Evolutionary conservation across 35 echinoderm and acorn worm species (phyloP).

Genomic region (Diadema setosum): DNA sequence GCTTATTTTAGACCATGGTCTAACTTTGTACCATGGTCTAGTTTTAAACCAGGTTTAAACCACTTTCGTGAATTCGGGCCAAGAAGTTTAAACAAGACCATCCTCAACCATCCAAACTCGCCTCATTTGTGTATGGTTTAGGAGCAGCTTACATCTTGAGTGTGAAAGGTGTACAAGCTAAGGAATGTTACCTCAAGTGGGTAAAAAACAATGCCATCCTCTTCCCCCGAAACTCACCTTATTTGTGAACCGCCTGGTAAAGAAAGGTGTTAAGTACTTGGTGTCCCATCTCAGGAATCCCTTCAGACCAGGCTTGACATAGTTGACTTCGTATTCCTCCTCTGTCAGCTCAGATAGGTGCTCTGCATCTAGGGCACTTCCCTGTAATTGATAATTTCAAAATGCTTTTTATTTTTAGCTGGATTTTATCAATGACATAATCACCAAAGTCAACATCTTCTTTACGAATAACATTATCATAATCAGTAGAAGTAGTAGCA

Average conservation of each 20-base stretch:
- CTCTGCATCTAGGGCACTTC: constrained; percentile 87
- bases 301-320: constrained; percentile 72
- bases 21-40: no score
- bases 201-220: not conserved
- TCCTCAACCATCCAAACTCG: no score
- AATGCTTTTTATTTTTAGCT: no score
- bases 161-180: not conserved
- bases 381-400: no score
- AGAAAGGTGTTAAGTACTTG: constrained; percentile 98
- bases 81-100: no score
- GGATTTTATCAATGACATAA: no score
- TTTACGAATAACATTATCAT: no score
- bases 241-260: constrained; percentile 89
- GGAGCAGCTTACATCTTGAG: not conserved
- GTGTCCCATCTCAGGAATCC: constrained; percentile 84
- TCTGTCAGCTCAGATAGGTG: constrained; percentile 96
- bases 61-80: no score
- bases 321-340: constrained; percentile 96
- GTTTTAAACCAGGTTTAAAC: no score
- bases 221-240: constrained; percentile 64
- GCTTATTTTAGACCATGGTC: no score
- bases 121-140: not conserved
- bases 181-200: not conserved
- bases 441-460: no score
- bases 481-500: no score